phyloP scores from a whole-genome alignment of 1,140 invertebrate genomes.

The Lepidurus packardi region DNA sequence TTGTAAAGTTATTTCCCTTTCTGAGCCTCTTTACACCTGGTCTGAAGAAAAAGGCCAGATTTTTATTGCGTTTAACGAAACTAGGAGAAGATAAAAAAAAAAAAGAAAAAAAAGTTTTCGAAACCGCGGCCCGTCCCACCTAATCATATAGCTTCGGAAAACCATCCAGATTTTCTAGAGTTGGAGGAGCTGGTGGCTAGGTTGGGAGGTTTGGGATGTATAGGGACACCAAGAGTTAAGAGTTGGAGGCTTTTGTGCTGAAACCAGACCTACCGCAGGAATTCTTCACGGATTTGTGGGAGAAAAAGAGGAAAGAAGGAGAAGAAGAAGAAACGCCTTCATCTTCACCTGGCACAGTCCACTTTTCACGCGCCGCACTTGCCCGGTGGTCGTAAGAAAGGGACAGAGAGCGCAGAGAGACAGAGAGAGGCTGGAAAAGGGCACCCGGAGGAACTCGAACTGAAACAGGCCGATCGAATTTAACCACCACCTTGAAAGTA shows the following conservation, averaged over 20 bases:
- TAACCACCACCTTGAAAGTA: conserved; percentile 14
- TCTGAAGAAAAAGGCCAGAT: not conserved
- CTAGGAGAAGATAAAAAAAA: not conserved
- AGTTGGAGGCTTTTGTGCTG: conserved; percentile 19
- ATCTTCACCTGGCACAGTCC: not conserved
- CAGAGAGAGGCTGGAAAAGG: not conserved
- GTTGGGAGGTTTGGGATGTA: not conserved
- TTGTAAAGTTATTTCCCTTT: not conserved
- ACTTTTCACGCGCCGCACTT: conserved; percentile 8
- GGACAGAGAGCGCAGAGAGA: too few relatives aligned
- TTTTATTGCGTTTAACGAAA: not conserved
- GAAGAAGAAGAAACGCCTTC: not conserved
- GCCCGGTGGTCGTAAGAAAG: not conserved
- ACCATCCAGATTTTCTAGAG: not conserved
- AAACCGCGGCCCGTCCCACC: not conserved
- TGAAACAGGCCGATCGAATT: conserved; percentile 21
- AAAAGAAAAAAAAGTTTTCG: not conserved
- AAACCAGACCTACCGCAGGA: conserved; percentile 15
- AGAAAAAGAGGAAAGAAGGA: not conserved
- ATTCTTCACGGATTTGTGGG: conserved; percentile 6
- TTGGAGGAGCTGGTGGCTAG: not conserved
- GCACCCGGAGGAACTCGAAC: not conserved
- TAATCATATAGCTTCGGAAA: conserved; percentile 1
- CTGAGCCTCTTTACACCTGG: conserved; percentile 1
- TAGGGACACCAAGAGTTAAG: not conserved